These are phyloP conservation scores for Drosophila mayaguana DNA, from an alignment of 2,888 invertebrate species.

Conservation along the genomic window DNA sequence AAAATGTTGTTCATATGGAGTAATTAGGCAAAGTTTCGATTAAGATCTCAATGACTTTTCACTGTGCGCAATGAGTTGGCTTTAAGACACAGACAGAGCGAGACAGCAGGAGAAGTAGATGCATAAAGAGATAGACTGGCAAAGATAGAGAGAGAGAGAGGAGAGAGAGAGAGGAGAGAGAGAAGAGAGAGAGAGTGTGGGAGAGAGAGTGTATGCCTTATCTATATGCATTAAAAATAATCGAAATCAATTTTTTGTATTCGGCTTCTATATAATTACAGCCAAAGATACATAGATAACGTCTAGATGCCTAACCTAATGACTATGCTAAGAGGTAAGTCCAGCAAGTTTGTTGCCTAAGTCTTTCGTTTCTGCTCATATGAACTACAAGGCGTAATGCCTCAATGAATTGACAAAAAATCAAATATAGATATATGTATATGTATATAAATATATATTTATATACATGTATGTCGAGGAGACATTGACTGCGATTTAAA, in stretches of 20 bases:
- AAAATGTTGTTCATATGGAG: conserved; percentile 30
- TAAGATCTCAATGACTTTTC: conserved; percentile 49
- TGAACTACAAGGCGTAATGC: conserved; percentile 11
- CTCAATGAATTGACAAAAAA: conserved; percentile 41
- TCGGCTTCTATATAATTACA: conserved; percentile 47
- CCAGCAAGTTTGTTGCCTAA: conserved; percentile 52
- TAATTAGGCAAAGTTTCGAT: conserved; percentile 48
- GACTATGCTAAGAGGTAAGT: conserved; percentile 64
- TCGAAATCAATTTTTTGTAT: conserved; percentile 19
- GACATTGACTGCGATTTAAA: conserved; percentile 57
- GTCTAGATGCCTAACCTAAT: conserved; percentile 20
- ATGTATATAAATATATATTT: neutral
- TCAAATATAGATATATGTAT: neutral
- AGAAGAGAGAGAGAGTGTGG: neutral
- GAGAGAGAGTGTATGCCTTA: neutral
- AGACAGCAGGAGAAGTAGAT: neutral
- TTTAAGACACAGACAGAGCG: neutral
- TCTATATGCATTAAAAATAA: conserved; percentile 9
- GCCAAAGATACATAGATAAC: conserved; percentile 63
- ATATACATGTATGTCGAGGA: conserved; percentile 31
- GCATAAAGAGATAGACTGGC: neutral
- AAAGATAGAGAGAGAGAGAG: neutral
- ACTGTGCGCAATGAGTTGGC: conserved; percentile 43
- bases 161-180: neutral
- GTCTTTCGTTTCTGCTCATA: conserved; percentile 43